These are phyloP conservation scores for Myotis daubentonii DNA, from an alignment of 2,797 vertebrate genomes.

Conservation along the genomic window DNA sequence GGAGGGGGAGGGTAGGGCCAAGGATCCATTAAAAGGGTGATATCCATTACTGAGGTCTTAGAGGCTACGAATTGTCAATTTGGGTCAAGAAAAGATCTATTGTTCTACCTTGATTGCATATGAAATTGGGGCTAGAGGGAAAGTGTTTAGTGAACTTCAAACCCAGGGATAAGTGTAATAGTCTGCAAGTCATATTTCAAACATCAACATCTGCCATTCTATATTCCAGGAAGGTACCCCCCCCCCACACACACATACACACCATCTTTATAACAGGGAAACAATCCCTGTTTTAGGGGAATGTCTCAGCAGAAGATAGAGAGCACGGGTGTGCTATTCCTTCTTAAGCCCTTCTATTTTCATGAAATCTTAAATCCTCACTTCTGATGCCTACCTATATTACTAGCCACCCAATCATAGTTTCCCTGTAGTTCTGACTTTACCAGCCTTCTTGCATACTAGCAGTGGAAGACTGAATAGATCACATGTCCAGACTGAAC, in stretches of 20 bases:
- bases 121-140: background rate
- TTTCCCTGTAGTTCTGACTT: background rate
- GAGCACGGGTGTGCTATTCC: background rate
- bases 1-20: background rate
- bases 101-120: background rate
- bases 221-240: background rate
- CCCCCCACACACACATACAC: accelerated
- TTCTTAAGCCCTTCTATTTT: background rate
- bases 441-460: background rate
- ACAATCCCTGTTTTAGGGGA: background rate
- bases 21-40: background rate
- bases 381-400: background rate
- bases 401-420: background rate
- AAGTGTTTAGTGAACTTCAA: background rate
- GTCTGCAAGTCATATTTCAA: background rate
- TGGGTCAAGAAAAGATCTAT: background rate
- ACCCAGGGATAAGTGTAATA: background rate
- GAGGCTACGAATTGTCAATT: background rate
- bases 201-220: background rate
- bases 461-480: background rate
- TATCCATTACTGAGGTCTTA: background rate
- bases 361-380: background rate
- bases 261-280: background rate
- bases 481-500: background rate
- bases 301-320: background rate